Evolutionary conservation across 2,888 invertebrate genomes (phyloP).

Genomic region (Carpatolechia fugitivella): DNA sequence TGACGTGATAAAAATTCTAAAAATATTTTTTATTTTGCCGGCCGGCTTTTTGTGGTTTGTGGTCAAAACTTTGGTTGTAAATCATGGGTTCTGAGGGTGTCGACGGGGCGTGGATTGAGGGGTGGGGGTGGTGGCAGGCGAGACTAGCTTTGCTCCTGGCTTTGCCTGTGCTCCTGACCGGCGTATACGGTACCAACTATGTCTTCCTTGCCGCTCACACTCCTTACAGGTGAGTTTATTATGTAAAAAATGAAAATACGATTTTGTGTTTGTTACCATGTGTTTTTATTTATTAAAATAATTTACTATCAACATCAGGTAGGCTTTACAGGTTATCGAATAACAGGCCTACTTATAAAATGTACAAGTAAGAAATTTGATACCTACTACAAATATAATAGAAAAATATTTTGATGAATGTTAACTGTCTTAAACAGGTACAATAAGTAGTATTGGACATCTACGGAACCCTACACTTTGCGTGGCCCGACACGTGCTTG

Average conservation of each 20-base stretch:
- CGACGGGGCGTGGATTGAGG: slow-evolving; percentile 32
- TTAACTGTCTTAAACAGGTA: too few species aligned
- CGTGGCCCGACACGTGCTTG: too few species aligned
- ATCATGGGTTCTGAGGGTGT: slow-evolving; percentile 8
- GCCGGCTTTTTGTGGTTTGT: not conserved
- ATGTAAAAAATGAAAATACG: not conserved
- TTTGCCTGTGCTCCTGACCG: slow-evolving; percentile 66
- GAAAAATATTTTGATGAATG: too few species aligned
- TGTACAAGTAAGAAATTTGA: too few species aligned
- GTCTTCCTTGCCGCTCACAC: slow-evolving; percentile 67
- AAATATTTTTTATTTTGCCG: not conserved
- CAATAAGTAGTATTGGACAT: too few species aligned
- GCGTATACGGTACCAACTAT: slow-evolving; percentile 70
- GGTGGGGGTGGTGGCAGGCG: slow-evolving; percentile 67
- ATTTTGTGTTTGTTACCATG: not conserved
- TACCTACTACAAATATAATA: too few species aligned
- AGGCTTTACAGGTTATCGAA: too few species aligned
- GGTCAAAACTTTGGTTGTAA: not conserved
- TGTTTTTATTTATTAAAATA: too few species aligned
- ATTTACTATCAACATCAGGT: too few species aligned
- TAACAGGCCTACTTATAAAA: too few species aligned
- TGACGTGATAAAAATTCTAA: not conserved
- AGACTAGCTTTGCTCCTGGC: slow-evolving; percentile 65
- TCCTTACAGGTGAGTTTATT: slow-evolving; percentile 51
- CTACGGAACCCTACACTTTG: too few species aligned